Base-by-base conservation (phyloP, 2,797 vertebrate species). In the Dipus sagitta region DNA sequence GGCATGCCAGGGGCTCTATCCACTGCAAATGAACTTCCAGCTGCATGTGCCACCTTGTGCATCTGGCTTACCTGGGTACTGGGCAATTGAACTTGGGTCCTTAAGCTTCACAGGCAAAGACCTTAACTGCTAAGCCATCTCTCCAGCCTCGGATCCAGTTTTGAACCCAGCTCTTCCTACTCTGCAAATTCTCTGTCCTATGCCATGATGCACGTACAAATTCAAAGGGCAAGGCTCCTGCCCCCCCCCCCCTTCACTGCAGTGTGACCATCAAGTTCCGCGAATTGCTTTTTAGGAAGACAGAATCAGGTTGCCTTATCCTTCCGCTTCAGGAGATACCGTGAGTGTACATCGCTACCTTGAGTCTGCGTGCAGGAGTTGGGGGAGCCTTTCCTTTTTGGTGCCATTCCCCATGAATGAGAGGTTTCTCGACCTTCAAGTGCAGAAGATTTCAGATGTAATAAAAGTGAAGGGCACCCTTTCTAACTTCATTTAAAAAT, bases 401-500 rank as follows among this genome's bases (percentile, higher is more conserved):
- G 32, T 79, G 24, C 78, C 38, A 24, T 47, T n/a, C 20, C 62
- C 71, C 42, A 24, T 68, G 67, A 83, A 68, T 47, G 83, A 76
- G 42, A 30, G 72, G 21, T 47, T 60, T 70, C 34, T n/a, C 75
- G 65, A 15, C 93, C 76, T 89, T 91, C 17, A 26, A 79, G 34
- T 32, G 13, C 14, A 84, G 58, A 74, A 32, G 72, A 74, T 92
- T 88, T 93, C 85, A 90, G 84, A 77, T 77, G 42, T 54, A 67
- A 42, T 77, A 42, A 42, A 89, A 70, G 10, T 20, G 13, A 74
- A 89, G 28, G 32, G 28, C 52, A 18, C 87, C 90, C 38, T 67
- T 18, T 58, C 65, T 10, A 32, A 74, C 68, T 79, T 77, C 74
- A 71, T 88, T 88, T 54, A 62, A 74, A 88, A 93, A n/a, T 62